A percentile compares a stretch with the other conserved stretches of the same genome.
Conservation (phyloP, 2,113 vertebrate genomes). For the Albula goreensis region DNA sequence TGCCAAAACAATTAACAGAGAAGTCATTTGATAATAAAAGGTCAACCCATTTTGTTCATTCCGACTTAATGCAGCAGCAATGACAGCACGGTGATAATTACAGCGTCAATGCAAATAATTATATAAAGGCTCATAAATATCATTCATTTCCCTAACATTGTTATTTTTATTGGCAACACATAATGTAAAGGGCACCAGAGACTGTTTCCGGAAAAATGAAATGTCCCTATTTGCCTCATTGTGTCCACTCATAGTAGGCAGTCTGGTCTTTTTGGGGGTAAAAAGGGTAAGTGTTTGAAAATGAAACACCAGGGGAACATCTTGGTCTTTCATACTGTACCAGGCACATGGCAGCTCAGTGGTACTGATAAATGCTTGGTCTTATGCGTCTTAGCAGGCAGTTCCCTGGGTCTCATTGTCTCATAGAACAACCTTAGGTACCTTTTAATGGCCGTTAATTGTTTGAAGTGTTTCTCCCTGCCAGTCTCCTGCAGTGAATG, state of each 20-base stretch:
- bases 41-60: constrained; percentile 1
- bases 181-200: neutral
- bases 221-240: neutral
- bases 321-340: neutral
- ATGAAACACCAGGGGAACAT: neutral
- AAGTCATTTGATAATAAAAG: neutral
- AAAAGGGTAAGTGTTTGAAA: no score
- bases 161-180: neutral
- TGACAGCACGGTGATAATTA: neutral
- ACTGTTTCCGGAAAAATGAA: neutral
- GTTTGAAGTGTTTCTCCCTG: neutral
- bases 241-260: neutral
- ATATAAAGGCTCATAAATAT: neutral
- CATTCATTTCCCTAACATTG: neutral
- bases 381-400: neutral
- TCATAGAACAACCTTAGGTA: neutral
- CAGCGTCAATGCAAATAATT: neutral
- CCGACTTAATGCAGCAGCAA: no score
- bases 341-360: neutral
- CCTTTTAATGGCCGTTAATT: neutral
- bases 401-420: neutral
- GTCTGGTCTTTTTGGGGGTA: neutral
- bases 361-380: neutral
- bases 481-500: neutral
- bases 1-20: neutral